These are phyloP conservation scores for Anomalospiza imberbis DNA, from an alignment of 2,797 vertebrate species.

Conservation along the genomic window DNA sequence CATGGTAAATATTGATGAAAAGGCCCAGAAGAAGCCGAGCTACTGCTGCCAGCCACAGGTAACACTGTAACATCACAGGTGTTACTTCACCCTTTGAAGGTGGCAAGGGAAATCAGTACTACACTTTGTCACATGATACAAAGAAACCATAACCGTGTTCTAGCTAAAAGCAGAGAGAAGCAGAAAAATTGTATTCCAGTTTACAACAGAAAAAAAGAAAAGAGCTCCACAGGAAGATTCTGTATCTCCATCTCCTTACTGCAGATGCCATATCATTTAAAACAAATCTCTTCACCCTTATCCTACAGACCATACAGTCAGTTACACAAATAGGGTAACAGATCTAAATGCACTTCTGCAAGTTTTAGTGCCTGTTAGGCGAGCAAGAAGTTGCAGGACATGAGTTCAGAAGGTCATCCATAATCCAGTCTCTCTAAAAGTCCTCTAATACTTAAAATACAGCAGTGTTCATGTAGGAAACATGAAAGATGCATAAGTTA, in stretches of 20 bases:
- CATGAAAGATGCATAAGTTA: fast-evolving
- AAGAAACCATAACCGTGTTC: not conserved
- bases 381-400: not conserved
- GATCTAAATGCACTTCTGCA: not conserved
- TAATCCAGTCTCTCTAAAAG: not conserved
- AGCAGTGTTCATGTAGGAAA: fast-evolving
- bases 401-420: not conserved
- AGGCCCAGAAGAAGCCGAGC: not conserved
- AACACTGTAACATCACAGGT: not conserved
- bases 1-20: not conserved
- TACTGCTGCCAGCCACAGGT: not conserved
- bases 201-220: not conserved
- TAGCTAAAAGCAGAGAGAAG: not conserved
- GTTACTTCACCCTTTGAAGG: not conserved
- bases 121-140: not conserved
- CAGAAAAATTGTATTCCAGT: not conserved
- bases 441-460: not conserved
- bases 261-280: not conserved
- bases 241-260: not conserved
- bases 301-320: not conserved
- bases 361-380: not conserved
- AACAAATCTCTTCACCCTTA: not conserved
- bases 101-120: not conserved
- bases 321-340: not conserved
- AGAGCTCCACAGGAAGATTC: not conserved